Base-by-base conservation (phyloP, 2,113 vertebrate species). In the Anoura caudifer region DNA sequence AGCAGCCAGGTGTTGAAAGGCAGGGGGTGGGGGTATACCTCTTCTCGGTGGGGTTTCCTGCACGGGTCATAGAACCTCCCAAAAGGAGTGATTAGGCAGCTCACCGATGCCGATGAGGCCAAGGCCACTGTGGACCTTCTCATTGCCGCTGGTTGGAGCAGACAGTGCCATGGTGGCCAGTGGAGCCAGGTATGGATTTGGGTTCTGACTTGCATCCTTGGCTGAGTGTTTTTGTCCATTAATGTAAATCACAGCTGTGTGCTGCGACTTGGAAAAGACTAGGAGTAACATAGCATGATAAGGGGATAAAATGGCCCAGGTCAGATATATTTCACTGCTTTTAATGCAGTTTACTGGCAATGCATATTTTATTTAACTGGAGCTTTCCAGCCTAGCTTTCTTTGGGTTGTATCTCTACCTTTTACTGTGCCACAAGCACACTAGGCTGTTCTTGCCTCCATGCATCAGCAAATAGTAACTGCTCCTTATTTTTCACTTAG, bases 21-120 rank as follows among this genome's bases (percentile, higher is more conserved):
- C 16, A 7, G 12, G 22, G 7, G 47, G 5, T 16, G 10, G 15
- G 22, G 22, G 9, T 41, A 20, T 38, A 15, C 84, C 54, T 84
- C 80, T 94, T 59, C 81, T 87, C 31, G 50, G 0, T 26, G 43
- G 70, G 43, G n/a, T 61, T 90, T 83, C 70, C 22, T n/a, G 67
- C 0, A 0, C 5, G 22, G 65, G 20, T 75, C 8, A 22, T 33
- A 31, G 56, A 33, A 15, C 61, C 20, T 79, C 14, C 83, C 8
- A 2, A 19, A 2, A 41, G 36, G 12, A 56, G 63, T 52, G 31
- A 59, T 41, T 4, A 43, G 82, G 87, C 24, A 31, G 31, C 83
- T 61, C 33, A 0, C 65, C 28, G n/a, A 7, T 31, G 0, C 63
- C 19, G 36, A 7, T 31, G 41, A 65, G 33, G 69, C 45, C 16